Conservation (phyloP, 2,888 invertebrate species). For the Balanococcus diminutus region DNA sequence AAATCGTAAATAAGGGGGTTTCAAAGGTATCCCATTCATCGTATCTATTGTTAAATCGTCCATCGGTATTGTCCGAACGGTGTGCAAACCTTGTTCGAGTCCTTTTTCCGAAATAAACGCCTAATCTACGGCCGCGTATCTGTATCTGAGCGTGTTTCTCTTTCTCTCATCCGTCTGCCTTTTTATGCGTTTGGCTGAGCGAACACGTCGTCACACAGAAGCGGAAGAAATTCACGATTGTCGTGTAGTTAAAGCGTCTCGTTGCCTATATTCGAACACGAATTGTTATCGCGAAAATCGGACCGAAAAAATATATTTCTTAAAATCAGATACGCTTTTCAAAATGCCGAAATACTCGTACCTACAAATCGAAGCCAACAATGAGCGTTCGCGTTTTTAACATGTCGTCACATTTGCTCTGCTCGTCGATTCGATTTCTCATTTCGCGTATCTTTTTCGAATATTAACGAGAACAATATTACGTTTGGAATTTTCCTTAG, state of each 20-base stretch:
- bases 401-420: constrained; percentile 3
- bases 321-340: constrained; percentile 38
- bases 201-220: not conserved
- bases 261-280: not conserved
- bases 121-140: not conserved
- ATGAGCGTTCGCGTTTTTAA: not conserved
- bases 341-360: not conserved
- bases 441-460: not conserved
- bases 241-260: not conserved
- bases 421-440: not conserved
- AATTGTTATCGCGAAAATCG: constrained; percentile 1
- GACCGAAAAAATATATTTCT: constrained; percentile 16
- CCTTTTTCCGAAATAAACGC: constrained; percentile 2
- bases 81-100: constrained; percentile 8
- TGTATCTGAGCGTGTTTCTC: not conserved
- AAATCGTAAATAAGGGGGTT: constrained; percentile 20
- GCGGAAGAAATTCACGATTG: constrained; percentile 21
- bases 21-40: constrained; percentile 13
- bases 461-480: not conserved
- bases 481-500: not conserved
- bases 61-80: constrained; percentile 24
- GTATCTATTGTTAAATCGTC: constrained; percentile 29
- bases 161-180: not conserved
- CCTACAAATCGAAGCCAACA: constrained; percentile 22
- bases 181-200: not conserved